Percentiles rank a stretch among this genome's conserved stretches.
phyloP scores from a whole-genome alignment of 2,113 vertebrate genomes.

The Xenopus laevis region DNA sequence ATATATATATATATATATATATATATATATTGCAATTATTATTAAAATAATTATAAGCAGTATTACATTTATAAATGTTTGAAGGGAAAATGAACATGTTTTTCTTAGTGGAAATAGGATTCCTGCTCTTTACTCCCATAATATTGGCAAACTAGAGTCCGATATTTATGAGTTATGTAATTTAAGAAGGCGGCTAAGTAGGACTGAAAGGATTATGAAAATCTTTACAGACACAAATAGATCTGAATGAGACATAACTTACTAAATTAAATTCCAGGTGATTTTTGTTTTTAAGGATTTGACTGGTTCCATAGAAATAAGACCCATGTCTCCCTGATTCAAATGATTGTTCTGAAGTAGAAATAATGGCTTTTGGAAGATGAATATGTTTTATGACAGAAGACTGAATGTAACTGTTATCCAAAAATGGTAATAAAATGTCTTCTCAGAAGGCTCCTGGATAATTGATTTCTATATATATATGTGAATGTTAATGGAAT shows the following conservation, averaged over 20 bases:
- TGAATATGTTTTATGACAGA: too few species aligned
- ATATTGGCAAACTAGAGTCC: not conserved
- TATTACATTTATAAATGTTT: not conserved
- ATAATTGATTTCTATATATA: too few species aligned
- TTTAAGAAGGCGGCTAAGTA: not conserved
- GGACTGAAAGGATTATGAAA: slow-evolving; percentile 1
- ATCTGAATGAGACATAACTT: not conserved
- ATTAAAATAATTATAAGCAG: not conserved
- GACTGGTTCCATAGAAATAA: not conserved
- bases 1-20: too few species aligned
- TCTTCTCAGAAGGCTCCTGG: too few species aligned
- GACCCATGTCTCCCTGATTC: not conserved
- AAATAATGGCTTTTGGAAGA: too few species aligned
- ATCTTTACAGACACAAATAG: not conserved
- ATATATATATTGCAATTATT: too few species aligned
- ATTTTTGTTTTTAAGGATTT: not conserved
- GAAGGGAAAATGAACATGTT: not conserved
- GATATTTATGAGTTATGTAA: not conserved
- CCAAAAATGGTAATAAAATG: too few species aligned
- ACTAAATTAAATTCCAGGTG: slow-evolving; percentile 2
- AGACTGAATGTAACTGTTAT: too few species aligned
- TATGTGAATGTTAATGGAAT: too few species aligned
- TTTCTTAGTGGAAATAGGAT: not conserved
- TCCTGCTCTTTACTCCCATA: not conserved
- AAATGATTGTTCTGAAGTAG: too few species aligned